A percentile compares a stretch with the other conserved stretches of the same genome.
These are phyloP conservation scores for Lota lota DNA, from an alignment of 2,113 vertebrate genomes.

Conservation along the genomic window DNA sequence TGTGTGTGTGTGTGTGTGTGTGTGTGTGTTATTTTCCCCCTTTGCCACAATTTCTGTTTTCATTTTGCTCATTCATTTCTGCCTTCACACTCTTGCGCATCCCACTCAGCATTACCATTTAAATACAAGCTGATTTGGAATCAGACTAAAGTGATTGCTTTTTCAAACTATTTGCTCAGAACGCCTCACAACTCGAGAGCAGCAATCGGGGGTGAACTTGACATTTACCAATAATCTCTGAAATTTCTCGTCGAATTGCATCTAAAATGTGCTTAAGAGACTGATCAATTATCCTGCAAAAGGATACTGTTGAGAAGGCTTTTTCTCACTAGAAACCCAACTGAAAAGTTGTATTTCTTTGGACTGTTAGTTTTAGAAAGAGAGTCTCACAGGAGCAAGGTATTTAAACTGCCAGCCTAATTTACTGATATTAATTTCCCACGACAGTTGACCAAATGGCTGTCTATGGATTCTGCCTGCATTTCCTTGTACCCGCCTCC, in stretches of 20 bases:
- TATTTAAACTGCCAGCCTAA: conserved; percentile 2
- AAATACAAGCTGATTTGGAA: conserved; percentile 34
- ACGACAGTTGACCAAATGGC: conserved; percentile 11
- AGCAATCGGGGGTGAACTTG: no score
- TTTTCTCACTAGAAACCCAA: not conserved
- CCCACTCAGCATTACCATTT: conserved; percentile 15
- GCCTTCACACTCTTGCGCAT: not conserved
- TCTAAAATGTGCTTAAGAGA: not conserved
- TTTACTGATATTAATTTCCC: conserved; percentile 14
- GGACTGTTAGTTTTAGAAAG: not conserved
- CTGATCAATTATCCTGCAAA: not conserved
- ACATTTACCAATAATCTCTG: no score
- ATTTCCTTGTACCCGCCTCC: not conserved
- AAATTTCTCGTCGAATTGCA: not conserved
- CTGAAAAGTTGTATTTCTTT: not conserved
- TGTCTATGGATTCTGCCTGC: conserved; percentile 2
- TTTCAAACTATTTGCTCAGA: conserved; percentile 27
- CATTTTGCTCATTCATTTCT: conserved; percentile 7
- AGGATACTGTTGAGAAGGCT: not conserved
- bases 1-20: not conserved
- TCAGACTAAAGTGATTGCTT: conserved; percentile 37
- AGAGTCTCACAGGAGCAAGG: not conserved
- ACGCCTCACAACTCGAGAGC: no score
- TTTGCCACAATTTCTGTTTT: conserved; percentile 3
- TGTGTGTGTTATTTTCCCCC: conserved; percentile 16